A percentile compares a stretch with the other conserved stretches of the same genome.
Evolutionary conservation across 2,888 invertebrate genomes (phyloP).

Genomic region (Minunthozetes semirufus): DNA sequence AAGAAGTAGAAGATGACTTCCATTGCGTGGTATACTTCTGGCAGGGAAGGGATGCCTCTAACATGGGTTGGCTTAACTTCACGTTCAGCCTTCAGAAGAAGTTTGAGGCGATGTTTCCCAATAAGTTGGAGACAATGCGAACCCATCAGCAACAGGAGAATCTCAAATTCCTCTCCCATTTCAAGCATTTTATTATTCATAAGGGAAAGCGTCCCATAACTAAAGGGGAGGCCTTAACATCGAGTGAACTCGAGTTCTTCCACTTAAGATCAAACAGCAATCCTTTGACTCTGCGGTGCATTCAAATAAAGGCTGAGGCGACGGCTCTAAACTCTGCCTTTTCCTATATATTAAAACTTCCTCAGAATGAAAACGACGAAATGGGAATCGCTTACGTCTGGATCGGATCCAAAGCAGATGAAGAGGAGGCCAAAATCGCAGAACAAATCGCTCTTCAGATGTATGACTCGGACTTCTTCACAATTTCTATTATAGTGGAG

Average conservation of each 20-base stretch:
- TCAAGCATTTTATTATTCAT: constrained; percentile 86
- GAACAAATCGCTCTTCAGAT: constrained; percentile 89
- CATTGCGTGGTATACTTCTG: constrained; percentile 99
- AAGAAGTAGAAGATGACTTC: constrained; percentile 60
- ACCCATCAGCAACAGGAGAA: constrained; percentile 97
- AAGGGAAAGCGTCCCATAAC: constrained; percentile 65
- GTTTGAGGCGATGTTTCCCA: constrained; percentile 77
- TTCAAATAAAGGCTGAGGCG: constrained; percentile 64
- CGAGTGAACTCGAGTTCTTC: constrained; percentile 69
- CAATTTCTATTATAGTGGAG: constrained; percentile 59
- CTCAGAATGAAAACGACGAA: constrained; percentile 75
- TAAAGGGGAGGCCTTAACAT: constrained; percentile 44
- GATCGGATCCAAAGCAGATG: constrained; percentile 77
- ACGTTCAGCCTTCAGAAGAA: constrained; percentile 90
- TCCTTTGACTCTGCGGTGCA: constrained; percentile 79
- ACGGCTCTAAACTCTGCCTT: constrained; percentile 82
- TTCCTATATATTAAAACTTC: constrained; percentile 81
- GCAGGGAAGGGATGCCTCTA: constrained; percentile 91
- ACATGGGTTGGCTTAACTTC: constrained; percentile 99
- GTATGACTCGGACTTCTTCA: constrained; percentile 57
- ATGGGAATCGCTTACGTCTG: constrained; percentile 91
- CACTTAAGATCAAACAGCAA: constrained; percentile 94
- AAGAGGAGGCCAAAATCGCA: constrained; percentile 75
- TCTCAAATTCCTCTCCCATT: constrained; percentile 95
- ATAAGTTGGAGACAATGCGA: constrained; percentile 85